Conservation (phyloP, 2,888 invertebrate genomes). For the Alsophila aescularia region DNA sequence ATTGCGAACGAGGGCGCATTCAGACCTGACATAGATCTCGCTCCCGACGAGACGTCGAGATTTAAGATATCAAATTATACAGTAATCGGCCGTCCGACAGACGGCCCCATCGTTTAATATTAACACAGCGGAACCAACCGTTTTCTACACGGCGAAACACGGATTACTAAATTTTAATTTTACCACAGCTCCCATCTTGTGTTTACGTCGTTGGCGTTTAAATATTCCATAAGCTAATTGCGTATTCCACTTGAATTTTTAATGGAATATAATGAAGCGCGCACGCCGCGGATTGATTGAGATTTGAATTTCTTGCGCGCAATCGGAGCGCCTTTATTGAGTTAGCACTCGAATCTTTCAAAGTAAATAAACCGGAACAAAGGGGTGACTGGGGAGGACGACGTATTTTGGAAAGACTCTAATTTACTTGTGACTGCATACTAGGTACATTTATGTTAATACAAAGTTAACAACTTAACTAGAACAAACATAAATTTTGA, state of each 20-base stretch:
- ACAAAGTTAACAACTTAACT: constrained; percentile 32
- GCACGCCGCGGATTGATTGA: constrained; percentile 73
- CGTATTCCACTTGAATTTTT: constrained; percentile 77
- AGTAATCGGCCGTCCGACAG: constrained; percentile 71
- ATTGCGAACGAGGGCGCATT: constrained; percentile 76
- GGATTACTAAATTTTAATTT: constrained; percentile 76
- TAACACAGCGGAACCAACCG: constrained; percentile 74
- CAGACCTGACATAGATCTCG: constrained; percentile 66
- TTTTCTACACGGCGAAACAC: constrained; percentile 66
- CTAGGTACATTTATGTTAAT: constrained; percentile 58
- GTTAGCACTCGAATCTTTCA: constrained; percentile 75
- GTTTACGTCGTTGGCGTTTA: constrained; percentile 74
- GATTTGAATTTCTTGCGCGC: constrained; percentile 78
- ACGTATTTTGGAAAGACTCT: constrained; percentile 43
- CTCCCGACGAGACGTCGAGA: constrained; percentile 63
- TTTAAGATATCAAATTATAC: constrained; percentile 80
- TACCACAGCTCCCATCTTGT: constrained; percentile 69
- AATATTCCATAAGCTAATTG: constrained; percentile 80
- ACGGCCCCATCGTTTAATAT: constrained; percentile 67
- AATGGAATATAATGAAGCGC: constrained; percentile 75
- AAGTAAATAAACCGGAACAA: constrained; percentile 68
- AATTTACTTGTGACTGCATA: constrained; percentile 49
- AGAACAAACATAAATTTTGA: constrained; percentile 34
- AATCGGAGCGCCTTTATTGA: constrained; percentile 71
- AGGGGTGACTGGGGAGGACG: constrained; percentile 48